phyloP scores from a whole-genome alignment of 2,113 vertebrate genomes.

The Taurulus bubalis region DNA sequence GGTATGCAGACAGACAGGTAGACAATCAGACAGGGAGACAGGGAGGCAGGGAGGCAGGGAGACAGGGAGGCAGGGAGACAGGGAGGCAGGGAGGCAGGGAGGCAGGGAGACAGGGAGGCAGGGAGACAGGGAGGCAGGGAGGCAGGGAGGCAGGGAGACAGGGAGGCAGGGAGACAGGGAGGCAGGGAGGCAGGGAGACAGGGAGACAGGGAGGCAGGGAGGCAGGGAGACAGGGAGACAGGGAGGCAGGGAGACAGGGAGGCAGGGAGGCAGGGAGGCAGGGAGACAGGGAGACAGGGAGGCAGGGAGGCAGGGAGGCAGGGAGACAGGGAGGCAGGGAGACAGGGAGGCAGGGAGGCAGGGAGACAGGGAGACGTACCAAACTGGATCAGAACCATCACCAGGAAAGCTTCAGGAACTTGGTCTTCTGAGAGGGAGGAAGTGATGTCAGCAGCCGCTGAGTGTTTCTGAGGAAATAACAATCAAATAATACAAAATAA shows the following conservation, averaged over 20 bases:
- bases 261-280: neutral
- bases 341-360: neutral
- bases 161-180: neutral
- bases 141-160: neutral
- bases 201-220: neutral
- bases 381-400: conserved; percentile 98
- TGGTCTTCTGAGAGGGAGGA: conserved; percentile 96
- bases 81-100: neutral
- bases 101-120: too few species aligned
- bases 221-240: too few species aligned
- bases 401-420: conserved; percentile 93
- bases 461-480: conserved; percentile 88
- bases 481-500: neutral
- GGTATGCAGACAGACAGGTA: neutral
- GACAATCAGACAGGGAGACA: neutral
- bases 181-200: neutral
- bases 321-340: neutral
- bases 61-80: neutral
- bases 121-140: neutral
- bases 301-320: neutral
- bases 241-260: neutral
- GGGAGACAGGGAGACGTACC: conserved; percentile 55
- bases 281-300: too few species aligned
- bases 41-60: neutral
- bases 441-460: conserved; percentile 94